Base-by-base conservation (phyloP, 2,113 vertebrate genomes). In the Prietella phreatophila region DNA sequence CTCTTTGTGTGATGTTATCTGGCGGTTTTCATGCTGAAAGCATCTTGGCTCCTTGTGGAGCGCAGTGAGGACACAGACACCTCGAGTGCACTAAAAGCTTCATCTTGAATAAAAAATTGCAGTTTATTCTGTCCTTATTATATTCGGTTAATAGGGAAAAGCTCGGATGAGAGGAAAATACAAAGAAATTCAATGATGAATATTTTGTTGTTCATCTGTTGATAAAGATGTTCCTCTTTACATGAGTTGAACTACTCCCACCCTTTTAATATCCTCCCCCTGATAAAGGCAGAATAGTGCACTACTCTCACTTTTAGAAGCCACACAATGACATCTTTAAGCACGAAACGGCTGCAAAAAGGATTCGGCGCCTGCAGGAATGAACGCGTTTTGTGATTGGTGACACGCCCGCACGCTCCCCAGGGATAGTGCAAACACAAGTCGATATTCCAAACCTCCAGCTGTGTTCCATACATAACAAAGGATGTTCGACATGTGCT, bases 1-100 rank as follows among this genome's bases (percentile, higher is more conserved):
- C 76, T 82, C 81, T 42, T 61, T 83, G 81, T 63, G 20, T 61
- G 81, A 83, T 83, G 81, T 83, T 83, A 83, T 83, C 58, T 65
- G 60, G n/a, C 1, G 33, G 56, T 65, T 83, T 36, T 65, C 0
- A 14, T 27, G 82, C 82, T 83, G 58, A 83, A 83, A 83, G 60
- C 82, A 22, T 39, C 80, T 82, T 1, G 0, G 55, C 80, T 36
- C 80, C 63, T 83, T 83, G 82, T 83, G 47, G 39, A 15, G 25
- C 58, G 2, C 58, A 14, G 58, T 19, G 60, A 83, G 82, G 22
- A 36, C 60, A 3, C 58, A 1, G 7, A 61, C 20, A 10, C 76
- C 79, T 13, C 2, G 58, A 47, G 58, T 63, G 33, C 82, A 83
- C 58, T 83, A 63, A 83, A 82, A 83, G 82, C 82, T 42, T 83